Evolutionary conservation across 1,140 invertebrate genomes (phyloP), one percentile per base, ranked within the genome.

Genomic region (Cyclina sinensis): DNA sequence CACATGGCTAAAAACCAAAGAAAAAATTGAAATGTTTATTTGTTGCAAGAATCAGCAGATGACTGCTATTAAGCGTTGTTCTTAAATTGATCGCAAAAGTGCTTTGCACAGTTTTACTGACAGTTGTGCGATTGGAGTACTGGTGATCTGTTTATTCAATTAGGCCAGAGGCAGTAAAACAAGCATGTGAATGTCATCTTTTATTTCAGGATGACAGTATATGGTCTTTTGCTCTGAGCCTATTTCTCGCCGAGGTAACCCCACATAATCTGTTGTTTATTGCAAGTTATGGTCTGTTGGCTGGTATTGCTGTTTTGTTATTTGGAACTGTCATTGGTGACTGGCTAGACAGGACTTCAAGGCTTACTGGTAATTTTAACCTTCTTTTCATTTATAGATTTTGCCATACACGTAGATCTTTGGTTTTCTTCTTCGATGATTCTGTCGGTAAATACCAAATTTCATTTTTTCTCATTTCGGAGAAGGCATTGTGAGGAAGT

Each of bases 201-300:
- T 37, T 73, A 35, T 62, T 81, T 12, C 39, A 96, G 96, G 96
- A 96, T 18, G 96, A 96, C 92, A 94, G 96, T 21, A 96, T 96
- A 95, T 97, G 96, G 96, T 91, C 91, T 65, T 97, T 97, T 94
- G 96, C 96, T 4, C 94, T 96, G 11, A 96, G 96, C 7, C 90
- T 97, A 27, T 96, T 96, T 86, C 93, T 96, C 30, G 91, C 95
- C 11, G 82, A 94, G 54, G 88, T 96, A 83, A 46, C 91, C 14
- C 89, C 90, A 14, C 88, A 91, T 9, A 87, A 85, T n/a, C 90
- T 96, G 27, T 92, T 92, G 68, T 93, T 96, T 18, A 94, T 95
- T 12, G 96, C 96, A 16, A 92, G 96, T 4, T 96, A 96, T 92
- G 96, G 96, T 11, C 93, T 96, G 43, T 81, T 94, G 5, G 86